These are phyloP conservation scores for Enteromius unitaeniatus DNA, from an alignment of 2,797 vertebrate genomes.

Conservation along the genomic window DNA sequence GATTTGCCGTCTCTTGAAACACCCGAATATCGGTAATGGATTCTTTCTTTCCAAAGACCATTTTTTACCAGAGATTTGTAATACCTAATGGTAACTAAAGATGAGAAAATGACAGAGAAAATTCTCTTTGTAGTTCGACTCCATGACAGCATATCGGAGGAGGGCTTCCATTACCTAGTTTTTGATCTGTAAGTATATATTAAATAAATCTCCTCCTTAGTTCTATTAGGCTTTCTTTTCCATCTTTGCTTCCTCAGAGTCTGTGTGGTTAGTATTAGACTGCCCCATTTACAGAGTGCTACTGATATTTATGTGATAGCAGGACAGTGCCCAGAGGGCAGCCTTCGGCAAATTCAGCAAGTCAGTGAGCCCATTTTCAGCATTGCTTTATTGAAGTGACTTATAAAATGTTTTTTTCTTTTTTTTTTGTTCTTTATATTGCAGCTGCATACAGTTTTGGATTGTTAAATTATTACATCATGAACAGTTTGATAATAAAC, in stretches of 20 bases:
- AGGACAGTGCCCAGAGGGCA: conserved; percentile 35
- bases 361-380: conserved; percentile 23
- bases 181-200: conserved; percentile 95
- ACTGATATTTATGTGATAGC: conserved; percentile 46
- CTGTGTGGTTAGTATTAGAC: conserved; percentile 28
- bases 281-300: conserved; percentile 40
- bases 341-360: conserved; percentile 20
- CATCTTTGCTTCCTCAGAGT: conserved; percentile 65
- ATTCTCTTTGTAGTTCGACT: conserved; percentile 85
- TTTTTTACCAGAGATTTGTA: not conserved
- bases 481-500: not conserved
- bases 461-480: not conserved
- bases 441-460: not conserved
- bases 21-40: conserved; percentile 90
- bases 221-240: conserved; percentile 24
- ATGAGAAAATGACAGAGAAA: conserved; percentile 16
- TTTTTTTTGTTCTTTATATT: not conserved
- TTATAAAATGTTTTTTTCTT: not conserved
- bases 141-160: conserved; percentile 99
- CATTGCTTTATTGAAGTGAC: not conserved
- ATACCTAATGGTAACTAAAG: conserved; percentile 9
- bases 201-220: not conserved
- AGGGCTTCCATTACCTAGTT: conserved; percentile 98
- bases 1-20: conserved; percentile 95
- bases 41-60: conserved; percentile 56